A percentile compares a stretch with the other conserved stretches of the same genome.
phyloP scores from a whole-genome alignment of 2,797 vertebrate genomes.

The Macropus fuliginosus region DNA sequence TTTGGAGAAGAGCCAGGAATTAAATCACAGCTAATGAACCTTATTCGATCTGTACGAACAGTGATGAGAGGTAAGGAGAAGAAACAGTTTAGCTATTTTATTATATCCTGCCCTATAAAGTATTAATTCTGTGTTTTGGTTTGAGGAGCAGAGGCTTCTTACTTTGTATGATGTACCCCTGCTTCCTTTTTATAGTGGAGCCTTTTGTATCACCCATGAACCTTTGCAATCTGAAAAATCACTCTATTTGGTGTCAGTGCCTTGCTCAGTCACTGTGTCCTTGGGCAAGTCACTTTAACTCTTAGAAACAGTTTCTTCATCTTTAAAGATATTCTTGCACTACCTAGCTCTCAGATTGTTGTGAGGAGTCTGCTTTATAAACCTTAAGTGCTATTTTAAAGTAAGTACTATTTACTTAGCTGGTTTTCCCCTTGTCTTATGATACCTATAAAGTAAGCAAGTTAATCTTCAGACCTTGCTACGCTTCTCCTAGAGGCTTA shows the following conservation, averaged over 20 bases:
- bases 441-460: not conserved
- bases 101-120: not conserved
- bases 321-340: not conserved
- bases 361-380: not conserved
- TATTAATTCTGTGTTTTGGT: constrained; percentile 49
- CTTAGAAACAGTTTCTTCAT: not conserved
- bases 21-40: constrained; percentile 94
- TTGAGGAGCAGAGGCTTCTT: constrained; percentile 21
- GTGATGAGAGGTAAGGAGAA: constrained; percentile 94
- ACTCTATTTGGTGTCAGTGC: not conserved
- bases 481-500: constrained; percentile 29
- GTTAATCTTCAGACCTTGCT: not conserved
- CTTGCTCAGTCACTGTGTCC: not conserved
- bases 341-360: not conserved
- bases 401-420: constrained; percentile 29
- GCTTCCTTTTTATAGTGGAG: constrained; percentile 8
- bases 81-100: not conserved
- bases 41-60: constrained; percentile 94
- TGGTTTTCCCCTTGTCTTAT: not conserved
- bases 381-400: constrained; percentile 30
- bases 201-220: not conserved
- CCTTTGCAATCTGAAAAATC: not conserved
- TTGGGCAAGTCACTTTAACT: not conserved
- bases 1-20: constrained; percentile 97
- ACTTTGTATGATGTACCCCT: not conserved